Evolutionary conservation across 2,113 vertebrate genomes (phyloP).

Genomic region (Triplophysa siluroides): DNA sequence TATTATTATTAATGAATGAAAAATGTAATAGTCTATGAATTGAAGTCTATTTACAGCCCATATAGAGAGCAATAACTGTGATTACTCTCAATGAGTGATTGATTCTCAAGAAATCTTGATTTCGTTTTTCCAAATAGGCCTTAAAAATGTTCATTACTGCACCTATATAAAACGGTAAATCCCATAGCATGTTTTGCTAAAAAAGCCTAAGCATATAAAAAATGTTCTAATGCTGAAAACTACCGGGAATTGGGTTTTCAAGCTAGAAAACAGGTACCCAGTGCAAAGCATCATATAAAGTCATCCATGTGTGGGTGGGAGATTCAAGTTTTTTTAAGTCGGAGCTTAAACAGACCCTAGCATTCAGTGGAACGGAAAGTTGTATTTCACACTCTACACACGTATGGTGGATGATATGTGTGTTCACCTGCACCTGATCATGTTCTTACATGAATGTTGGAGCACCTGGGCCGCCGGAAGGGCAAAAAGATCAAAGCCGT

Average conservation of each 20-base stretch:
- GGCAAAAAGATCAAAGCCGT: slow-evolving; percentile 21
- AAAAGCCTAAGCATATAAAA: too few species aligned
- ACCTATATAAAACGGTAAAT: too few species aligned
- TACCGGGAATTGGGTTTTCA: neutral
- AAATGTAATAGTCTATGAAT: too few species aligned
- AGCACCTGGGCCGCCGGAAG: slow-evolving; percentile 1
- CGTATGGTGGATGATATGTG: neutral
- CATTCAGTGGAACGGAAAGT: neutral
- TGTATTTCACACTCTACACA: neutral
- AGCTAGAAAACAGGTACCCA: neutral
- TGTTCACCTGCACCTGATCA: neutral
- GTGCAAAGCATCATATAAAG: neutral
- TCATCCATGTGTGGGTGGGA: slow-evolving; percentile 7
- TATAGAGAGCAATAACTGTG: too few species aligned
- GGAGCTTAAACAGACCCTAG: slow-evolving; percentile 2
- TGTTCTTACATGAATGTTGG: slow-evolving; percentile 33
- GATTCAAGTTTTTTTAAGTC: slow-evolving; percentile 24
- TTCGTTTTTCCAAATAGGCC: too few species aligned
- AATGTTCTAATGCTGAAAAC: too few species aligned
- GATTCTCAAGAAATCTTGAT: too few species aligned
- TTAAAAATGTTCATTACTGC: too few species aligned
- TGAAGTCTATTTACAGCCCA: too few species aligned
- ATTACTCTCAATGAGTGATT: too few species aligned
- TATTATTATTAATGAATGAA: too few species aligned
- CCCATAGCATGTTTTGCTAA: too few species aligned